phyloP scores from a whole-genome alignment of 2,888 invertebrate species.

The Scaeva pyrastri region DNA sequence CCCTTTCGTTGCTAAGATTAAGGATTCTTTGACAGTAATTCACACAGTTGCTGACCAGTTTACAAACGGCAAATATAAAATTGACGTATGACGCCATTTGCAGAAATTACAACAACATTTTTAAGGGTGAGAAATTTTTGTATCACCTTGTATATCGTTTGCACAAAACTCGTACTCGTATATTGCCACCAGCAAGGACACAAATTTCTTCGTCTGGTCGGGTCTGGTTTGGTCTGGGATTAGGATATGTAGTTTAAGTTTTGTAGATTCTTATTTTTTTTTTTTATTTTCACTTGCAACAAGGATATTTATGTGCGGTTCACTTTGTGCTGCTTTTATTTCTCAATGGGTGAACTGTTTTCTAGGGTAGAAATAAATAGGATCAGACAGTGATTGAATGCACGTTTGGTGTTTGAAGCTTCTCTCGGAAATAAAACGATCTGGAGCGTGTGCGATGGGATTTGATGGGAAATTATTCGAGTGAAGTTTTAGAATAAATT shows the following conservation, averaged over 20 bases:
- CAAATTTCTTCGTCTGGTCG: conserved; percentile 66
- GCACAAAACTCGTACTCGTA: conserved; percentile 53
- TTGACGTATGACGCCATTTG: too few relatives aligned
- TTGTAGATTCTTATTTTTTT: conserved; percentile 15
- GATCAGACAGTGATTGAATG: conserved; percentile 75
- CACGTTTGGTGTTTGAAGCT: conserved; percentile 59
- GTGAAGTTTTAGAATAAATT: conserved; percentile 36
- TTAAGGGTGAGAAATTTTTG: too few relatives aligned
- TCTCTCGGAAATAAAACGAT: conserved; percentile 50
- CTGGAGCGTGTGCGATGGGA: conserved; percentile 57
- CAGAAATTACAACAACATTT: too few relatives aligned
- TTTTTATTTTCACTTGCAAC: conserved; percentile 24
- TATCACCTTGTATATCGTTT: too few relatives aligned
- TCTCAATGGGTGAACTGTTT: conserved; percentile 67
- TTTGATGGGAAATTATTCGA: conserved; percentile 61
- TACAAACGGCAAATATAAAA: too few relatives aligned
- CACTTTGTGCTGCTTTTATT: conserved; percentile 71
- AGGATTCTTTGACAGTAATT: too few relatives aligned
- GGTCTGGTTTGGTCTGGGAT: too few relatives aligned
- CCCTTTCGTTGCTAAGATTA: too few relatives aligned
- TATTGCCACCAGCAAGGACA: conserved; percentile 66
- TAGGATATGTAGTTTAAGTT: conserved; percentile 32
- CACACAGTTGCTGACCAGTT: too few relatives aligned
- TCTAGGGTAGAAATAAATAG: conserved; percentile 74
- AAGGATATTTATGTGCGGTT: conserved; percentile 73